Evolutionary conservation across 1,140 invertebrate genomes (phyloP).

Genomic region (Drosophila kepulauana): DNA sequence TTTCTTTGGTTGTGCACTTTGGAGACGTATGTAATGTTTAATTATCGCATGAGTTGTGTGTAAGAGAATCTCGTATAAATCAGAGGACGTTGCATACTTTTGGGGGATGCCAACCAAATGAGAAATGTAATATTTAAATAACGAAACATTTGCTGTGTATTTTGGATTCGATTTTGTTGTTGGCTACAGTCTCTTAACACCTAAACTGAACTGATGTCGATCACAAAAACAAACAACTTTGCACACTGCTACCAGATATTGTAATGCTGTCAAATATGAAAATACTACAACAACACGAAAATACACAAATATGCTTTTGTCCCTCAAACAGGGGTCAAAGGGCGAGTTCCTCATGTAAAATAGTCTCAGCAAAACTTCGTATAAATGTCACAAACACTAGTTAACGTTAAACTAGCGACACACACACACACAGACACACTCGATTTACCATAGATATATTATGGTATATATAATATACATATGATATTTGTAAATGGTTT

Average conservation of each 20-base stretch:
- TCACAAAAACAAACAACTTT: neutral
- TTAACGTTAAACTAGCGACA: slow-evolving; percentile 21
- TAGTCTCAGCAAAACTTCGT: slow-evolving; percentile 9
- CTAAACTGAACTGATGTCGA: neutral
- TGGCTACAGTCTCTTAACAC: neutral
- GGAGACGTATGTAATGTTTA: neutral
- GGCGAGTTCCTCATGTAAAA: neutral
- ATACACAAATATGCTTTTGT: neutral
- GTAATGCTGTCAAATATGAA: neutral
- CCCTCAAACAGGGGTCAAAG: neutral
- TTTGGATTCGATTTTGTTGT: slow-evolving; percentile 19
- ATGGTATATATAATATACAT: slow-evolving; percentile 9
- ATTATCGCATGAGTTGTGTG: slow-evolving; percentile 29
- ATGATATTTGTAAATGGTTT: slow-evolving; percentile 45
- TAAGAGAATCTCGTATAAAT: neutral
- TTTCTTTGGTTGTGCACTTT: neutral
- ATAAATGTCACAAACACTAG: slow-evolving; percentile 18
- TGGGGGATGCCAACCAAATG: slow-evolving; percentile 5
- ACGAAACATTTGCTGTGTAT: neutral
- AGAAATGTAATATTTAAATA: slow-evolving; percentile 1
- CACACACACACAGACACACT: neutral
- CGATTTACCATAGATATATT: slow-evolving; percentile 11
- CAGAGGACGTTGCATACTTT: slow-evolving; percentile 21
- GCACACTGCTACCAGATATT: slow-evolving; percentile 9
- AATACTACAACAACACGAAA: neutral